phyloP scores from a whole-genome alignment of 2,113 vertebrate species.

The Taurulus bubalis region DNA sequence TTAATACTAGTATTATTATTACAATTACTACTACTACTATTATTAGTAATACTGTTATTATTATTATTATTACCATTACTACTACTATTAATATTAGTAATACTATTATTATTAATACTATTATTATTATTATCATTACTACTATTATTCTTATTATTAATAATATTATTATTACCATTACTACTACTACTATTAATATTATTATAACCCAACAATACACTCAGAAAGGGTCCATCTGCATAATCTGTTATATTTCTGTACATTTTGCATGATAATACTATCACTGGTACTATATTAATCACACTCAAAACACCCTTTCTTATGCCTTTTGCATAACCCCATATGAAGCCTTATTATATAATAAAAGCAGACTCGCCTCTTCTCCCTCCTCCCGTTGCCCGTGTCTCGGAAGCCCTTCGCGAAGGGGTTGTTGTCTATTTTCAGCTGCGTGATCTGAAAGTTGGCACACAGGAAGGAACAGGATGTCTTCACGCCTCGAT shows the following conservation, averaged over 20 bases:
- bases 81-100: too few relatives aligned
- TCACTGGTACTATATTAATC: background rate
- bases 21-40: too few relatives aligned
- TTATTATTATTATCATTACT: background rate
- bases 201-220: background rate
- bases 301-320: too few relatives aligned
- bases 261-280: background rate
- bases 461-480: background rate
- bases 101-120: too few relatives aligned
- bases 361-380: slow-evolving; percentile 84
- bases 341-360: background rate
- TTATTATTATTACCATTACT: too few relatives aligned
- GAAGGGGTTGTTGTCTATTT: slow-evolving; percentile 98
- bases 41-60: too few relatives aligned
- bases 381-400: slow-evolving; percentile 94
- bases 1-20: too few relatives aligned
- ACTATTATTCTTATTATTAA: too few relatives aligned
- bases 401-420: slow-evolving; percentile 97
- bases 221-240: background rate
- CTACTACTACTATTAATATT: background rate
- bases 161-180: too few relatives aligned
- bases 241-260: background rate
- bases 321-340: background rate
- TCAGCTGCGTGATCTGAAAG: slow-evolving; percentile 94
- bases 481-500: background rate